These are phyloP conservation scores for Tetranychus piercei DNA, from an alignment of 2,888 invertebrate genomes.

Conservation along the genomic window DNA sequence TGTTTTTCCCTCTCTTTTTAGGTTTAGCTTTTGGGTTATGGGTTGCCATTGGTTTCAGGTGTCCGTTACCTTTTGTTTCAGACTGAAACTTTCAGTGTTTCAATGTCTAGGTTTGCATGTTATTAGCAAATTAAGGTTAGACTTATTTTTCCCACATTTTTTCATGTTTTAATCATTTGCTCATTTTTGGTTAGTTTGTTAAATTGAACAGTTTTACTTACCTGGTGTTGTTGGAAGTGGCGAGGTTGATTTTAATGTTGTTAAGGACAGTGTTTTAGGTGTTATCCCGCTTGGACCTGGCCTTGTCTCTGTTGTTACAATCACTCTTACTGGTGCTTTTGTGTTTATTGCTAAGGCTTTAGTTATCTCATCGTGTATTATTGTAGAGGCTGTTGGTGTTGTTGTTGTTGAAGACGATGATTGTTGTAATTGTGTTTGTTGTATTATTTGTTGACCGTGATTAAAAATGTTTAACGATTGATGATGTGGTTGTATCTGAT, in stretches of 20 bases:
- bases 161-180: background rate
- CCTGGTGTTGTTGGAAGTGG: background rate
- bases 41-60: too few species aligned
- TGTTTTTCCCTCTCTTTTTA: background rate
- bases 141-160: too few species aligned
- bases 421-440: background rate
- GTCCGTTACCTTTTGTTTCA: too few species aligned
- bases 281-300: background rate
- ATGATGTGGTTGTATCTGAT: background rate
- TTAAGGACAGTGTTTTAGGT: background rate
- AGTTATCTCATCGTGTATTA: background rate
- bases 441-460: background rate
- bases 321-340: background rate
- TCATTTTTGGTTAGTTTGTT: too few species aligned
- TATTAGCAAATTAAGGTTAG: too few species aligned
- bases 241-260: background rate
- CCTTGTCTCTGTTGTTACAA: background rate
- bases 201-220: background rate
- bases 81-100: too few species aligned
- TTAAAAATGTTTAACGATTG: background rate
- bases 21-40: background rate
- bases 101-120: too few species aligned
- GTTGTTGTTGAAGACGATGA: background rate
- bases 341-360: background rate
- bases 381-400: background rate